phyloP scores from a whole-genome alignment of 2,113 vertebrate genomes.

The Apus apus region DNA sequence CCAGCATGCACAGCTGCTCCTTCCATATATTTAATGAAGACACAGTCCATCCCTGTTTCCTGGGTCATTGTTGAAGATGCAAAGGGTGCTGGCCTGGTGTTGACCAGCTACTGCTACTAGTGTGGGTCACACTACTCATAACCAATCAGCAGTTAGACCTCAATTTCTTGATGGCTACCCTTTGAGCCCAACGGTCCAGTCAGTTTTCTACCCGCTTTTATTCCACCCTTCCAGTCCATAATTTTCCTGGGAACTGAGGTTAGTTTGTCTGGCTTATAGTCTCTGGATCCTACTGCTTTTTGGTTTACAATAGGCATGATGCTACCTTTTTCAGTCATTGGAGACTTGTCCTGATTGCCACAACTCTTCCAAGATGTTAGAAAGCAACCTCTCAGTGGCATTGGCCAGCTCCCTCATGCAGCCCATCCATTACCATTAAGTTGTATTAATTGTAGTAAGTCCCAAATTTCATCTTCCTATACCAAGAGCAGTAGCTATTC shows the following conservation, averaged over 20 bases:
- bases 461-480: not conserved
- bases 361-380: not conserved
- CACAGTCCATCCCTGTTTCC: accelerated
- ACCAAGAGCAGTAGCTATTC: not conserved
- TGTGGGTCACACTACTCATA: not conserved
- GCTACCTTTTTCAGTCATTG: not conserved
- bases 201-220: not conserved
- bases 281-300: not conserved
- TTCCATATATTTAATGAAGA: not conserved
- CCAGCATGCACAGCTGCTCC: not conserved
- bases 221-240: not conserved
- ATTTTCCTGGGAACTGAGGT: not conserved
- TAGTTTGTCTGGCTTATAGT: not conserved
- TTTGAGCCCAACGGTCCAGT: accelerated
- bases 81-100: not conserved
- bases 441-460: not conserved
- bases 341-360: not conserved
- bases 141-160: not conserved
- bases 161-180: not conserved
- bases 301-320: not conserved
- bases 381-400: not conserved
- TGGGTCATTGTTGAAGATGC: not conserved
- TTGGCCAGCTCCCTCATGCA: not conserved
- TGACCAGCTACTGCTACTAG: not conserved
- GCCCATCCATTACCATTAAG: not conserved